These are phyloP conservation scores for Desoria tigrina DNA, from an alignment of 2,888 invertebrate species.

Conservation along the genomic window DNA sequence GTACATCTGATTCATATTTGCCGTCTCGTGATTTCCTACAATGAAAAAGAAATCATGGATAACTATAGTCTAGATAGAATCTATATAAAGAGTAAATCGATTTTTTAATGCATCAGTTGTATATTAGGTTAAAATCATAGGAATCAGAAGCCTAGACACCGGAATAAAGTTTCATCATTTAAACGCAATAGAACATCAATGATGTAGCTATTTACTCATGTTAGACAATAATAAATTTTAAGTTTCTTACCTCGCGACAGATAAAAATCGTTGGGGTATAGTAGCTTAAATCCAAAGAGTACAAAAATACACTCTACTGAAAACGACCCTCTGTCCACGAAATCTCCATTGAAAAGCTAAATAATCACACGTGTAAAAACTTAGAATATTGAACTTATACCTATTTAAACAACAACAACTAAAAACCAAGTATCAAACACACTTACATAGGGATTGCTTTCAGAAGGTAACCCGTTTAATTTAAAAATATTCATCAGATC, in stretches of 20 bases:
- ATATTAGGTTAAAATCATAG: not conserved
- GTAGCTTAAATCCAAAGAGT: constrained; percentile 91
- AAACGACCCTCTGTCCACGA: constrained; percentile 98
- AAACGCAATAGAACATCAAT: no score
- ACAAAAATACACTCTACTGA: constrained; percentile 99
- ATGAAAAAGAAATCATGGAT: constrained; percentile 22
- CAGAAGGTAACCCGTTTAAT: constrained; percentile 92
- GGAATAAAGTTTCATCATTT: constrained; percentile 14
- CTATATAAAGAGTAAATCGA: constrained; percentile 13
- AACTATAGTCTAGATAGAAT: not conserved
- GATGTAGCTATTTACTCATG: no score
- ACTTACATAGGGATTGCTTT: constrained; percentile 87
- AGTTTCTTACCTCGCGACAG: constrained; percentile 84
- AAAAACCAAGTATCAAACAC: no score
- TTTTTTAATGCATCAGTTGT: constrained; percentile 8
- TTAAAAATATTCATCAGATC: constrained; percentile 97
- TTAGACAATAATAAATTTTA: no score
- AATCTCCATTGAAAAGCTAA: constrained; percentile 95
- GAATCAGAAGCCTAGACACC: constrained; percentile 23
- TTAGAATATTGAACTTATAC: not conserved
- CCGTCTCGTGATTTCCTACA: constrained; percentile 95
- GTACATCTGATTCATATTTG: constrained; percentile 99
- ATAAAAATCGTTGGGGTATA: constrained; percentile 94
- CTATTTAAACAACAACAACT: no score
- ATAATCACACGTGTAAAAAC: constrained; percentile 13